phyloP scores from a whole-genome alignment of 2,113 vertebrate genomes.

The Salvelinus namaycush region DNA sequence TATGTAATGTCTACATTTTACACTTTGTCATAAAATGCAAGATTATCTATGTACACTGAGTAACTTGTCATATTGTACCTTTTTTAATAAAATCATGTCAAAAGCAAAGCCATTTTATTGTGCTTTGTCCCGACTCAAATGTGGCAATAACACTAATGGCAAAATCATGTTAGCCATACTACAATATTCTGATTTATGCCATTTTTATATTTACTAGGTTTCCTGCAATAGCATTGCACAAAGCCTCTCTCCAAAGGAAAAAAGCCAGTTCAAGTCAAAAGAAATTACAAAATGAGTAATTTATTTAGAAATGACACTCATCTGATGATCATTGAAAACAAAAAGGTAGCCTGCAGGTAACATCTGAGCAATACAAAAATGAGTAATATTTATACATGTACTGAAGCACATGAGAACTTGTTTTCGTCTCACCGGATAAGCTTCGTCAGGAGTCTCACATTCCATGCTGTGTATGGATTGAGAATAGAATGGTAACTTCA shows the following conservation, averaged over 20 bases:
- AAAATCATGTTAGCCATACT: no score
- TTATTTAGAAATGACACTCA: conserved; percentile 43
- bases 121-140: no score
- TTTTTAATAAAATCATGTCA: conserved; percentile 59
- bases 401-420: no score
- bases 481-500: background rate
- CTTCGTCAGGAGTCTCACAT: no score
- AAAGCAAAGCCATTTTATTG: background rate
- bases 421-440: no score
- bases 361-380: conserved; percentile 46
- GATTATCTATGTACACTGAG: no score
- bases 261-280: background rate
- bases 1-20: no score
- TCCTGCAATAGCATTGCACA: no score
- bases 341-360: conserved; percentile 24
- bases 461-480: no score
- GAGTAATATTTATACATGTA: conserved; percentile 64
- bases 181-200: no score
- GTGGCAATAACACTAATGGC: background rate
- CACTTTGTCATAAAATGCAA: no score
- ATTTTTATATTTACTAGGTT: no score
- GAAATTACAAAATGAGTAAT: conserved; percentile 3
- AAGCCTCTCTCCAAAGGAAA: background rate
- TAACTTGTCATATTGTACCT: conserved; percentile 16
- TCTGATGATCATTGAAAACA: conserved; percentile 6